Conservation (phyloP, 1,140 invertebrate genomes). For the Drosophila quadrilineata region DNA sequence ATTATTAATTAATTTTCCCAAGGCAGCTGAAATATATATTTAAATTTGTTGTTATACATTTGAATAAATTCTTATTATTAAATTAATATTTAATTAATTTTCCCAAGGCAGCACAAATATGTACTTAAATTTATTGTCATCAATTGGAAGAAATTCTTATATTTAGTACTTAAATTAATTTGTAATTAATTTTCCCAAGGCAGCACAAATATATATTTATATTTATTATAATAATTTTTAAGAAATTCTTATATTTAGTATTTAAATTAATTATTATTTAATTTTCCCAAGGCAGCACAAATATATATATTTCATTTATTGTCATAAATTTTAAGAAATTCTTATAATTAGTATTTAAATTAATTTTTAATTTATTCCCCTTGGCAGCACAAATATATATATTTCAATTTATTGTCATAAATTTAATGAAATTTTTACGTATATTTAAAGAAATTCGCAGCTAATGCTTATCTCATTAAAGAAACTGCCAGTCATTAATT, state of each 20-base stretch:
- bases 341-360: background rate
- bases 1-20: slow-evolving; percentile 9
- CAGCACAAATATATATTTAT: too few species aligned
- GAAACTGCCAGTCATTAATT: slow-evolving; percentile 1
- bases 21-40: background rate
- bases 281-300: background rate
- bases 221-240: too few species aligned
- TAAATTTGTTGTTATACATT: background rate
- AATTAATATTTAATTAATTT: too few species aligned
- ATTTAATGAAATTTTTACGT: too few species aligned
- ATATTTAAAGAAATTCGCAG: background rate
- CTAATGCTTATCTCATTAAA: slow-evolving; percentile 3
- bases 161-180: too few species aligned
- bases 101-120: too few species aligned
- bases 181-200: too few species aligned
- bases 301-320: too few species aligned
- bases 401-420: background rate
- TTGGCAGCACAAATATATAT: background rate
- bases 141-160: too few species aligned
- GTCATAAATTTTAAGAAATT: background rate
- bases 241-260: background rate
- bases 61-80: too few species aligned
- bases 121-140: too few species aligned
- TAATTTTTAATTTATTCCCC: background rate
- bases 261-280: background rate